These are phyloP conservation scores for Pediacus dermestoides DNA, from an alignment of 2,888 invertebrate genomes.

Conservation along the genomic window DNA sequence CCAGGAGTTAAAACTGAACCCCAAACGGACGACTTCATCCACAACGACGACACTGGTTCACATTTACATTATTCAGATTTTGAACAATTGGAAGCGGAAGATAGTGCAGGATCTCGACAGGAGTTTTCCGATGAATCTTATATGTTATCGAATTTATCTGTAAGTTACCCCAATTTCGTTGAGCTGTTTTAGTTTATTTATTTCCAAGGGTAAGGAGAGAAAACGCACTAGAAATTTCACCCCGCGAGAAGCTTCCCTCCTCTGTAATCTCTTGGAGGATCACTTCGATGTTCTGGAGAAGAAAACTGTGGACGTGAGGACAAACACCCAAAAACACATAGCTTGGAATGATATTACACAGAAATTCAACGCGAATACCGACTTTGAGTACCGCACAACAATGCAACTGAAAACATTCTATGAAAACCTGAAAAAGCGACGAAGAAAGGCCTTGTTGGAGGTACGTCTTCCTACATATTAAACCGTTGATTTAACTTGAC, in stretches of 20 bases:
- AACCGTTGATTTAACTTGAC: too few species aligned
- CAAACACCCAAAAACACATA: slow-evolving; percentile 14
- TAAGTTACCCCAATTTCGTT: neutral
- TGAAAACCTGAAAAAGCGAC: slow-evolving; percentile 15
- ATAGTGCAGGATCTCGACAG: slow-evolving; percentile 10
- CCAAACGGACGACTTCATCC: too few species aligned
- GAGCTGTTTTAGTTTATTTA: slow-evolving; percentile 7
- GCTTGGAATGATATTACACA: slow-evolving; percentile 16
- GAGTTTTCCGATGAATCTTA: slow-evolving; percentile 7
- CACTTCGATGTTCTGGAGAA: slow-evolving; percentile 14
- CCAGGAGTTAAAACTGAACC: too few species aligned
- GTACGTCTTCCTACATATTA: too few species aligned
- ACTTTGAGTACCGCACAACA: slow-evolving; percentile 13
- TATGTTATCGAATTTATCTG: slow-evolving; percentile 8
- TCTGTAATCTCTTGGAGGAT: slow-evolving; percentile 13
- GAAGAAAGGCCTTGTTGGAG: too few species aligned
- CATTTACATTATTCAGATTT: slow-evolving; percentile 17
- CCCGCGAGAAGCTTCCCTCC: slow-evolving; percentile 10
- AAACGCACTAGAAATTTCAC: slow-evolving; percentile 16
- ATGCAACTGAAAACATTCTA: slow-evolving; percentile 15
- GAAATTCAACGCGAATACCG: slow-evolving; percentile 13
- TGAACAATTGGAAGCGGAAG: slow-evolving; percentile 17
- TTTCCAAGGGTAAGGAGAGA: slow-evolving; percentile 11
- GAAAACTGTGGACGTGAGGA: slow-evolving; percentile 14
- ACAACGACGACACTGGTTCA: too few species aligned